A percentile compares a stretch with the other conserved stretches of the same genome.
Conservation (phyloP, 2,797 vertebrate genomes). For the Balearica regulorum region DNA sequence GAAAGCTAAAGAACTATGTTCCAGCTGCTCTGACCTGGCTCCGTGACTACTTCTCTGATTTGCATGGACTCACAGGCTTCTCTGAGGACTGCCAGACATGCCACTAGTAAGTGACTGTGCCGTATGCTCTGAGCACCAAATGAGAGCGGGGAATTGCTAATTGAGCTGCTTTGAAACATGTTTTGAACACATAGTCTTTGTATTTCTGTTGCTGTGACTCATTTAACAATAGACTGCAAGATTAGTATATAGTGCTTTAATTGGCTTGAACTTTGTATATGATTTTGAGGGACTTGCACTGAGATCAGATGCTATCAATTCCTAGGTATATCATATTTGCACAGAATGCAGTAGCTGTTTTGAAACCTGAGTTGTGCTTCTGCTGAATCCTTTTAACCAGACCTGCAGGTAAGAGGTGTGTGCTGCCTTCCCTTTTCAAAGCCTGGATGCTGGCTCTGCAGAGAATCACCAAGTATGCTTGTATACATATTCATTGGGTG, state of each 20-base stretch:
- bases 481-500: accelerated
- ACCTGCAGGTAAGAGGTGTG: neutral
- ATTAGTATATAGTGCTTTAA: neutral
- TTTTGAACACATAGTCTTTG: neutral
- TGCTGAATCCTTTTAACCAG: neutral
- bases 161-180: neutral
- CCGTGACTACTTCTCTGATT: neutral
- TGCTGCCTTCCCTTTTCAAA: neutral
- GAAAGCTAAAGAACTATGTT: neutral
- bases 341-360: neutral
- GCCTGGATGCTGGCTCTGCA: neutral
- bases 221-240: neutral
- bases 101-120: neutral
- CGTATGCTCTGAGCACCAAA: neutral
- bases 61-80: neutral
- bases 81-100: neutral
- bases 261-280: neutral
- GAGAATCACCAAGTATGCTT: neutral
- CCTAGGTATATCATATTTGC: neutral
- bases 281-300: neutral
- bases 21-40: neutral
- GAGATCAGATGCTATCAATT: neutral
- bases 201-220: neutral
- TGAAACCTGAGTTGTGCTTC: neutral
- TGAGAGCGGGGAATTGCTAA: neutral